Evolutionary conservation across 2,113 vertebrate genomes (phyloP).

Genomic region (Eclectus roratus): DNA sequence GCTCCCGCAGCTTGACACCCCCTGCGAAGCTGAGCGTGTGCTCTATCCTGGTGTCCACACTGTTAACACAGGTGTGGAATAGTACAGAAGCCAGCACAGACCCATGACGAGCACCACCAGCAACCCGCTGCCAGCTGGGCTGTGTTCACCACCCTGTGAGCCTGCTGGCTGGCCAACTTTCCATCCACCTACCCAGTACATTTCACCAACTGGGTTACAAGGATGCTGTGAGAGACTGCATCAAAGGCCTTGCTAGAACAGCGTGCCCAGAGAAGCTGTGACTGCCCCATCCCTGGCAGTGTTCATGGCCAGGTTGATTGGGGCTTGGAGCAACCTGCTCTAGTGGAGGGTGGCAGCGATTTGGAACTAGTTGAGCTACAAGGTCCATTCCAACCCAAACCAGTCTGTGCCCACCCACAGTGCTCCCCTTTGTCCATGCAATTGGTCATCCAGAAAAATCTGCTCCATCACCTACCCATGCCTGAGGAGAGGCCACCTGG

Average conservation of each 20-base stretch:
- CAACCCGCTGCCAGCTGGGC: not conserved
- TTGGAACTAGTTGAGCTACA: not conserved
- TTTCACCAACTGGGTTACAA: not conserved
- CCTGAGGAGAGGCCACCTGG: not conserved
- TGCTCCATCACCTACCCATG: not conserved
- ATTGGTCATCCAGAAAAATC: not conserved
- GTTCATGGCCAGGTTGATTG: not conserved
- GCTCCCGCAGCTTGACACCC: not conserved
- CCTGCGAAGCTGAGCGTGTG: fast-evolving
- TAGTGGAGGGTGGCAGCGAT: not conserved
- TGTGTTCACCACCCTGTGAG: not conserved
- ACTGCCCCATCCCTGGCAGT: not conserved
- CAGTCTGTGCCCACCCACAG: not conserved
- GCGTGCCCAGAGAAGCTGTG: not conserved
- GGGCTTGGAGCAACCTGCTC: not conserved
- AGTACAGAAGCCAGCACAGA: fast-evolving
- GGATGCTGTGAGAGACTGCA: not conserved
- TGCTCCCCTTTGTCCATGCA: not conserved
- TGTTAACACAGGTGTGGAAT: not conserved
- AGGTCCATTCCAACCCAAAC: not conserved
- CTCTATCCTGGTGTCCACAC: not conserved
- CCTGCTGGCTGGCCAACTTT: not conserved
- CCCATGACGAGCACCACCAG: not conserved
- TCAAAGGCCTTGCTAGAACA: not conserved
- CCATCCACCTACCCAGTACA: not conserved